Percentiles rank a stretch among this genome's conserved stretches.
Conservation (phyloP, 2,888 invertebrate genomes). For the Heliconius erato region DNA sequence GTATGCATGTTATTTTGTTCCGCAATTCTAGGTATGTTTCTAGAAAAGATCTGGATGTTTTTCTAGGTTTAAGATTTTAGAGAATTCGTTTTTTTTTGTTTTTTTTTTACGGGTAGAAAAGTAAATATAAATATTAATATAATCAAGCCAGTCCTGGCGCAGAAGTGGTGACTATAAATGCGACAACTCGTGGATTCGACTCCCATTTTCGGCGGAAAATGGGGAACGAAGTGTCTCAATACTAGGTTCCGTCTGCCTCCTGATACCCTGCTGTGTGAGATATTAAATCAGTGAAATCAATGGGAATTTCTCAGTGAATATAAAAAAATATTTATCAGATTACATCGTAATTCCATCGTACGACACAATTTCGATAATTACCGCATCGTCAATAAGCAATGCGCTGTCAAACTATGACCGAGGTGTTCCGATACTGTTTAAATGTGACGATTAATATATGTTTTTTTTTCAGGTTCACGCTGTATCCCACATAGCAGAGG, state of each 20-base stretch:
- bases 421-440: slow-evolving; percentile 39
- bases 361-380: slow-evolving; percentile 72
- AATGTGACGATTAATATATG: background rate
- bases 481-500: background rate
- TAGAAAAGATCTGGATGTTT: background rate
- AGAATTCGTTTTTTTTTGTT: background rate
- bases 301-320: slow-evolving; percentile 54
- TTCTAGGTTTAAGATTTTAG: background rate
- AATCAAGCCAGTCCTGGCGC: no score
- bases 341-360: slow-evolving; percentile 62
- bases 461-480: background rate
- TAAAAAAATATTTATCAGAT: slow-evolving; percentile 50
- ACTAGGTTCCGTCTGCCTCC: no score
- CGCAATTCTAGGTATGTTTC: slow-evolving; percentile 11
- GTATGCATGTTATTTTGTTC: background rate
- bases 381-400: slow-evolving; percentile 75
- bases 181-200: no score
- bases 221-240: no score
- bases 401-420: slow-evolving; percentile 62
- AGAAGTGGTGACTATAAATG: no score
- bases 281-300: slow-evolving; percentile 37
- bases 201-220: no score
- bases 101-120: background rate
- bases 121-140: no score
- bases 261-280: background rate